phyloP scores from a whole-genome alignment of 2,113 vertebrate genomes.

The Psittacula cyanocephala region DNA sequence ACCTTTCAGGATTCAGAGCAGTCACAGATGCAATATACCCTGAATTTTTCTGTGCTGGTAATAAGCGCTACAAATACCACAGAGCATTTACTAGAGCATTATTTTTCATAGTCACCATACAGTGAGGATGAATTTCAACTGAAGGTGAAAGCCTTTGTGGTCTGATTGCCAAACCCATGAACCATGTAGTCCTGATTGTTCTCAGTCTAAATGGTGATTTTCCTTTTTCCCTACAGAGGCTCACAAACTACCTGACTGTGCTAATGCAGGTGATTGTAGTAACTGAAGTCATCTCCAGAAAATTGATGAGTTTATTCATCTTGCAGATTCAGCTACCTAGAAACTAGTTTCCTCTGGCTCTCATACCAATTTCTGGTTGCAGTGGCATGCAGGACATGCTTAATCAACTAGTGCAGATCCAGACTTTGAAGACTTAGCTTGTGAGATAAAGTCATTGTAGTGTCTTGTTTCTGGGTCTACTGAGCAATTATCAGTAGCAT shows the following conservation, averaged over 20 bases:
- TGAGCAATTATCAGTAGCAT: neutral
- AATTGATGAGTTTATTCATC: neutral
- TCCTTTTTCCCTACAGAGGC: neutral
- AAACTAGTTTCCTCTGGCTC: neutral
- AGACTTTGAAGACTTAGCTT: neutral
- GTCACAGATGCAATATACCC: neutral
- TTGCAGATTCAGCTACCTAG: neutral
- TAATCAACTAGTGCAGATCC: neutral
- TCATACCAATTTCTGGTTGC: neutral
- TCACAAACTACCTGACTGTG: neutral
- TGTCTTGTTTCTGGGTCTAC: neutral
- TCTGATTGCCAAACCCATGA: neutral
- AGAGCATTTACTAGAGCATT: neutral
- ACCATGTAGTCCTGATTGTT: neutral
- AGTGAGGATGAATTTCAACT: neutral
- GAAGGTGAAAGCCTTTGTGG: neutral
- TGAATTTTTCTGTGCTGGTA: neutral
- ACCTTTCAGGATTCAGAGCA: neutral
- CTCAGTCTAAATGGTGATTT: neutral
- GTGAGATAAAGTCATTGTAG: neutral
- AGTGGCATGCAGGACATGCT: neutral
- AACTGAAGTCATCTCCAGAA: neutral
- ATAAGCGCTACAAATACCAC: neutral
- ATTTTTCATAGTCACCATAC: neutral
- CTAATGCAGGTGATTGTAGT: neutral